phyloP scores from a whole-genome alignment of 2,888 invertebrate species.

The Drosophila lutescens region DNA sequence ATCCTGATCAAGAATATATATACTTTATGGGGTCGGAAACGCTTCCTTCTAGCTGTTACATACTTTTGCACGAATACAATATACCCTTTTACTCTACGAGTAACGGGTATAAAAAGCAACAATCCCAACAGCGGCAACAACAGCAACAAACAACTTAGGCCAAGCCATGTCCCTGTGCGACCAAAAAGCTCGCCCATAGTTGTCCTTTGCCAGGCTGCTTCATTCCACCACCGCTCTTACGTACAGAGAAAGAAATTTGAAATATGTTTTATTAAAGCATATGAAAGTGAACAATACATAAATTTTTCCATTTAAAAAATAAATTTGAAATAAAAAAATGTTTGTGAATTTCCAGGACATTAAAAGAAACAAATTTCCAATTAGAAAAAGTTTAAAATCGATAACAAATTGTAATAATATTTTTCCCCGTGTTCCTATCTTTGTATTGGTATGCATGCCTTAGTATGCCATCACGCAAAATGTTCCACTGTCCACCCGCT shows the following conservation, averaged over 20 bases:
- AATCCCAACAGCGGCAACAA: slow-evolving; percentile 70
- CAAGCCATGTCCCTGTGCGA: slow-evolving; percentile 65
- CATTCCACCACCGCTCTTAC: not conserved
- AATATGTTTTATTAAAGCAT: no score
- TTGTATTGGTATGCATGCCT: slow-evolving; percentile 53
- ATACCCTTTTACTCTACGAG: no score
- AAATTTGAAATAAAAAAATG: no score
- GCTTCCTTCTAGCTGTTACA: no score
- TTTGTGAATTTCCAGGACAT: no score
- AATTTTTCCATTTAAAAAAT: no score
- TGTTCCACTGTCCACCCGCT: slow-evolving; percentile 61
- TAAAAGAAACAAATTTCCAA: not conserved
- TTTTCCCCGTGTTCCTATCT: slow-evolving; percentile 3
- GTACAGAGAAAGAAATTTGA: not conserved
- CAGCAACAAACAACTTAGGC: slow-evolving; percentile 75
- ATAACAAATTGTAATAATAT: accelerated
- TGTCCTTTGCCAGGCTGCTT: slow-evolving; percentile 65
- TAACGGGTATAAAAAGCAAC: no score
- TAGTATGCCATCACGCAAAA: slow-evolving; percentile 77
- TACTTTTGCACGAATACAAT: no score
- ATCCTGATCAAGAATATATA: no score
- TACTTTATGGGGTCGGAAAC: no score
- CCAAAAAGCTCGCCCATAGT: slow-evolving; percentile 71
- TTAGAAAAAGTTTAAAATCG: no score
- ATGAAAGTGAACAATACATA: no score